Percentiles rank a stretch among this genome's conserved stretches.
phyloP scores from a whole-genome alignment of 2,888 invertebrate genomes.

The Andrena marginata region DNA sequence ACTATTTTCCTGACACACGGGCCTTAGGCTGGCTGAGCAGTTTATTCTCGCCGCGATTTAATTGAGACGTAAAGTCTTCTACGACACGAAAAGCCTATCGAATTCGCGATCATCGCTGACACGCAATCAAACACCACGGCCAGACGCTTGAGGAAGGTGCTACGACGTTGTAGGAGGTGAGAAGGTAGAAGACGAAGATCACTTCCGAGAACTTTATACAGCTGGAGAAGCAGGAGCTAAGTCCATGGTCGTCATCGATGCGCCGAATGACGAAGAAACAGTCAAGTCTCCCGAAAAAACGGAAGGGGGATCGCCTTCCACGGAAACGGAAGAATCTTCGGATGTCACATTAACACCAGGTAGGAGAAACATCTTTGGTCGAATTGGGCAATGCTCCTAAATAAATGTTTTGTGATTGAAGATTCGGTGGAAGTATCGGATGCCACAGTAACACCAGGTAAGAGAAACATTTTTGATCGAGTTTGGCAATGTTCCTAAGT shows the following conservation, averaged over 20 bases:
- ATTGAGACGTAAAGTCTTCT: background rate
- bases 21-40: background rate
- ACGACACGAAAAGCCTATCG: background rate
- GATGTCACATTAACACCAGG: background rate
- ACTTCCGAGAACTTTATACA: background rate
- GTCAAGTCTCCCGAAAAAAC: background rate
- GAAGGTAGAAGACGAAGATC: background rate
- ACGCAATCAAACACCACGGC: background rate
- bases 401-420: slow-evolving; percentile 3
- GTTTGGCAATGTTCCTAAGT: background rate
- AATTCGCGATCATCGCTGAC: background rate
- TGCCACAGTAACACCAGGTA: background rate
- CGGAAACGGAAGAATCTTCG: background rate
- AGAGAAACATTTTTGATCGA: background rate
- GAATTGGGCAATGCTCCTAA: background rate
- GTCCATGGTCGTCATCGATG: background rate
- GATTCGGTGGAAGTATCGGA: background rate
- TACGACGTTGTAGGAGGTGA: background rate
- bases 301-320: background rate
- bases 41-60: background rate
- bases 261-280: background rate
- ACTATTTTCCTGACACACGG: background rate
- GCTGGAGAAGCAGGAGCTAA: too few species aligned
- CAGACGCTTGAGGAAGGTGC: too few species aligned
- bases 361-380: background rate